Conservation (phyloP, 1,140 invertebrate species). For the Achatina immaculata region DNA sequence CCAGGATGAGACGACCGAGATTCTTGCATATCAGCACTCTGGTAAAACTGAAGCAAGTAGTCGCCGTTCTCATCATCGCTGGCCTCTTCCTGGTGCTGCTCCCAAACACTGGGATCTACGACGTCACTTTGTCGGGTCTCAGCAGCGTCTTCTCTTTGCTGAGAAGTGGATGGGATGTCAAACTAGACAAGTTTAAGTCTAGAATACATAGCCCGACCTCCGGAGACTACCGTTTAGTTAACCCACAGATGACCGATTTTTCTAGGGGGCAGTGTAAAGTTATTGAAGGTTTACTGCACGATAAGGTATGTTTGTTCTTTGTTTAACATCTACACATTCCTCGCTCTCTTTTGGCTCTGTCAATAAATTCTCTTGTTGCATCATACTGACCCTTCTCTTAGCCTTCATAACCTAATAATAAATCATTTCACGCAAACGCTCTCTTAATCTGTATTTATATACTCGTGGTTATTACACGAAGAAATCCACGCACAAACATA, state of each 20-base stretch:
- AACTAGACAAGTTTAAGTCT: background rate
- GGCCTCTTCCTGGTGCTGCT: background rate
- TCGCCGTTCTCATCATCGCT: background rate
- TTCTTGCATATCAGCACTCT: too few species aligned
- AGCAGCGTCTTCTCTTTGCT: background rate
- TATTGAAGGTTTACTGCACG: background rate
- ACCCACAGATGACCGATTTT: background rate
- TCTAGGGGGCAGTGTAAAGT: background rate
- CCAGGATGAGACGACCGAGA: too few species aligned
- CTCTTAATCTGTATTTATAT: too few species aligned
- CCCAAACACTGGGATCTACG: background rate
- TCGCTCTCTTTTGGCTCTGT: too few species aligned
- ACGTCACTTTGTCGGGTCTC: background rate
- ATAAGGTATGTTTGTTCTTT: background rate
- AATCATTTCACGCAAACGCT: too few species aligned
- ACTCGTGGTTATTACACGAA: too few species aligned
- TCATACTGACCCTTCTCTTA: too few species aligned
- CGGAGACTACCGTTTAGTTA: background rate
- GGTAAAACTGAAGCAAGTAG: background rate
- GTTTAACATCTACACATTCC: too few species aligned
- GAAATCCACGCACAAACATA: too few species aligned
- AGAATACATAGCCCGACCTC: background rate
- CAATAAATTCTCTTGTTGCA: too few species aligned
- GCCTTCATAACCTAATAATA: too few species aligned
- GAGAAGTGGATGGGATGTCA: background rate